Base-by-base conservation (phyloP, 2,797 vertebrate genomes). In the Gambusia yucatana region DNA sequence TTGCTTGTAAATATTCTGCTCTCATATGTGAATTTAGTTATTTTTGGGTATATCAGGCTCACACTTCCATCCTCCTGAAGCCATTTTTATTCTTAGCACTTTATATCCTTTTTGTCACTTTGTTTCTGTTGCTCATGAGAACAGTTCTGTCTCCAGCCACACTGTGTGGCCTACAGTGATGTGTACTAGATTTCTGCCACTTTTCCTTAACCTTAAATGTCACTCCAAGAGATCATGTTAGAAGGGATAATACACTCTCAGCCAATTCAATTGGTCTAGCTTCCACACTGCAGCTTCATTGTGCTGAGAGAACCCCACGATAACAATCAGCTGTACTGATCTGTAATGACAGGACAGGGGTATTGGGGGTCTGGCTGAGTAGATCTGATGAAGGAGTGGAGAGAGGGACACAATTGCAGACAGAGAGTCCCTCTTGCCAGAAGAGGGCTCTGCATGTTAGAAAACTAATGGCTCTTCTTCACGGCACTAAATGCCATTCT, bases 391-490 rank as follows among this genome's bases (percentile, higher is more conserved):
- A 87, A 81, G 81, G 88, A 85, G 77, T 30, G 73, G 30, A 87
- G 77, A 84, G 65, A 75, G 52, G 89, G 84, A 76, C 74, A 50
- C 80, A 83, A 65, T 11, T 76, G 73, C 48, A 82, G 77, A 92
- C 79, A 93, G 72, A 77, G 75, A 88, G 88, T 86, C 79, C 57
- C 77, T 93, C 61, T 87, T 90, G 78, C 95, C 95, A 95, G 95
- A 88, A 96, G 95, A 92, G 95, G 95, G 95, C 95, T 95, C 94
- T 94, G 92, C 82, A 90, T 93, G 94, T 94, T 92, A 94, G 93
- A 77, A 91, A 94, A 94, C 92, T 88, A 86, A 88, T 86, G 46
- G 25, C 41, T 33, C 55, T 48, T 79, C 70, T 47, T 72, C 78
- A 79, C 33, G 36, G 74, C 47, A 52, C 55, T 81, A 86, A 83